Evolutionary conservation across 2,797 vertebrate species (phyloP), one percentile per base, ranked within the genome.

Genomic region (Oreonectes daqikongensis): DNA sequence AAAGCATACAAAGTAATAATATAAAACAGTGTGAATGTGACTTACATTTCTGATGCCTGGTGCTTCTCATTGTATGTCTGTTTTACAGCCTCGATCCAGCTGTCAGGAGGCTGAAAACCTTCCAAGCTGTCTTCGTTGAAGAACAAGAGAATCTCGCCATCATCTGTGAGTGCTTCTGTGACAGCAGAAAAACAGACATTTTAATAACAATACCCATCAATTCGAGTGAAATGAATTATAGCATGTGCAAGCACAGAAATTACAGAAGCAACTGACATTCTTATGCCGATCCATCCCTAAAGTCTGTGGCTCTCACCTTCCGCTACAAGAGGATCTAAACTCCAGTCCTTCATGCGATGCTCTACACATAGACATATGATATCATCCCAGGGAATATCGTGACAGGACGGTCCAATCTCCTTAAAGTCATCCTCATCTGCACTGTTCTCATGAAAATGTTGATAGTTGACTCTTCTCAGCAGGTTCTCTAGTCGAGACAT

Each of bases 291-390:
- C 10, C 11, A 57, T 32, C 3, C n/a, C 60, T 10, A 20, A 63
- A 32, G 60, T 32, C 28, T 20, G n/a, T 22, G 11, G 10, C n/a
- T 9, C 84, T 85, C 79, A 96, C 97, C 97, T 89, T 92, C 73
- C 52, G 82, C 83, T 76, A 92, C 4, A 0, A 92, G 90, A 1
- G 88, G 80, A 48, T 83, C 88, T 0, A 93, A 85, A 14, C 84
- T 89, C 95, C 97, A 98, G 88, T 98, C 97, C 78, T 94, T 95
- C 81, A 98, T 89, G 74, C 93, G 96, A 89, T 98, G 96, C 86
- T 98, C 95, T 24, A 99, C 93, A 69, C 96, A 99, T 20, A 96
- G 87, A 60, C 89, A 77, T 30, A 99, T 82, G 28, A 98, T 76
- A 2, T 93, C 93, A 2, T 96, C 95, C 98, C 96, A 99, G 0